Conservation (phyloP, 2,888 invertebrate genomes). For the Ophonus ardosiacus region DNA sequence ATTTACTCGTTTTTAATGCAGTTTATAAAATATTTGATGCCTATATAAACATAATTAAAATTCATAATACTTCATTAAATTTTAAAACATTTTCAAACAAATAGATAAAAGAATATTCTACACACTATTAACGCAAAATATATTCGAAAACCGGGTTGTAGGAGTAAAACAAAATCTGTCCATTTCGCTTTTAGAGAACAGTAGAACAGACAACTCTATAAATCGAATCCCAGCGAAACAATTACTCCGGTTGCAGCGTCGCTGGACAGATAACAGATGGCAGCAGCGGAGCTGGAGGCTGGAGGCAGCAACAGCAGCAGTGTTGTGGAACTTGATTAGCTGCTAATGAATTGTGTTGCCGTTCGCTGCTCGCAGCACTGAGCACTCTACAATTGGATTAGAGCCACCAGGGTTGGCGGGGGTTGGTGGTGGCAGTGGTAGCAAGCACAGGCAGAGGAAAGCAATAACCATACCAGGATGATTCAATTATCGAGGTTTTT, state of each 20-base stretch:
- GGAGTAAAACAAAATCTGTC: neutral
- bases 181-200: constrained; percentile 5
- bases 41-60: constrained; percentile 48
- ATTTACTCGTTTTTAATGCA: constrained; percentile 36
- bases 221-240: constrained; percentile 71
- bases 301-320: constrained; percentile 68
- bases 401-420: constrained; percentile 64
- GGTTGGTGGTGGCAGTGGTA: neutral
- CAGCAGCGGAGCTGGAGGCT: constrained; percentile 58
- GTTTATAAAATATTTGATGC: constrained; percentile 28
- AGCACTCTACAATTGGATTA: constrained; percentile 71
- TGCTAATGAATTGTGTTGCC: constrained; percentile 73
- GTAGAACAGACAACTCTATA: constrained; percentile 66
- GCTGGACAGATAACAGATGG: constrained; percentile 72
- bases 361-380: constrained; percentile 66
- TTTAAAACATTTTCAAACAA: constrained; percentile 34
- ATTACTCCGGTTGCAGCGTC: constrained; percentile 69
- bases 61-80: constrained; percentile 50
- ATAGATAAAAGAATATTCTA: constrained; percentile 19
- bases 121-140: constrained; percentile 28
- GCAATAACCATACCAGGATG: constrained; percentile 35
- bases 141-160: constrained; percentile 1
- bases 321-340: constrained; percentile 74
- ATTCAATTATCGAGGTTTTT: constrained; percentile 40
- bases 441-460: neutral